Conservation (phyloP, 2,113 vertebrate species). For the Alectura lathami region DNA sequence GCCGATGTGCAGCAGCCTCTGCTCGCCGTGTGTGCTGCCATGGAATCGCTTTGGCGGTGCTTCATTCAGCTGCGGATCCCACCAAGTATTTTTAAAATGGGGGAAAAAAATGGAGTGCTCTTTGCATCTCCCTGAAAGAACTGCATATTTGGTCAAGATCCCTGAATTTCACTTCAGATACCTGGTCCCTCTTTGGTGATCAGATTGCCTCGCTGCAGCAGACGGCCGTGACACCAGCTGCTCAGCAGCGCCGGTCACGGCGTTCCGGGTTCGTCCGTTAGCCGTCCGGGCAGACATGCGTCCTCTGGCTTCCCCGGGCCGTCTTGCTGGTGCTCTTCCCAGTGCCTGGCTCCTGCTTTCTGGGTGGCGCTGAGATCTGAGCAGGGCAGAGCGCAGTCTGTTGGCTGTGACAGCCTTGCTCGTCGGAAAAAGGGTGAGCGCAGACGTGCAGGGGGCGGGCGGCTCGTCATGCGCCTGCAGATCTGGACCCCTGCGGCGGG, state of each 20-base stretch:
- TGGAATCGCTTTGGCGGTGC: not conserved
- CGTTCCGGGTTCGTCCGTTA: not conserved
- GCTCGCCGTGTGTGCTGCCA: not conserved
- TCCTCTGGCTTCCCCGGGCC: not conserved
- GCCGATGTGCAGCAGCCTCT: not conserved
- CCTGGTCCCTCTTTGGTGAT: not conserved
- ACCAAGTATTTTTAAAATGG: not conserved
- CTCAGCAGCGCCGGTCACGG: not conserved
- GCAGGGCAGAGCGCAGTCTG: not conserved
- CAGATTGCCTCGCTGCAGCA: not conserved
- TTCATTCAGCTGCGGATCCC: not conserved
- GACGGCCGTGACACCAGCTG: not conserved
- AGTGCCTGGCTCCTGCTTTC: not conserved
- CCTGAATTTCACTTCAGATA: not conserved
- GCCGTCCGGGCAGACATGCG: not conserved
- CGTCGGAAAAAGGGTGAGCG: not conserved
- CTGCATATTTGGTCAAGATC: not conserved
- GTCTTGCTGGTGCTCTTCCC: not conserved
- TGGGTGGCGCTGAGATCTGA: not conserved
- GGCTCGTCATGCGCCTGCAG: not conserved
- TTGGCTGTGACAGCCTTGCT: not conserved
- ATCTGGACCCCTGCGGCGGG: no score
- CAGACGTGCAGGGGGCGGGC: not conserved
- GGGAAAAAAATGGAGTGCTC: not conserved
- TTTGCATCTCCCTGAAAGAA: not conserved